phyloP scores from a whole-genome alignment of 1,140 invertebrate genomes.

The Trypoxylus dichotomus region DNA sequence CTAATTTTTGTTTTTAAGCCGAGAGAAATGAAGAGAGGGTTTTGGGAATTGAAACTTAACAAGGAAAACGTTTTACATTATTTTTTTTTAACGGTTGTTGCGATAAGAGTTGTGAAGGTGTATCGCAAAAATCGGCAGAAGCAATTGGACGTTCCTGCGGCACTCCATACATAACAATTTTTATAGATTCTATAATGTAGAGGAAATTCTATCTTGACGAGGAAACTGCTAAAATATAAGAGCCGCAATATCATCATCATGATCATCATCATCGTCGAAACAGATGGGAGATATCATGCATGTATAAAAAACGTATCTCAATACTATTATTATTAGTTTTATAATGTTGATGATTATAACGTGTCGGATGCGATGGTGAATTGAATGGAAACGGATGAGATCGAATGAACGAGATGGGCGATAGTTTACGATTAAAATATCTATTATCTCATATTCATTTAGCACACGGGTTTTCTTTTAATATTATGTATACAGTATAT shows the following conservation, averaged over 20 bases:
- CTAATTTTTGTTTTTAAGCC: too few relatives aligned
- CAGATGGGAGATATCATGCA: neutral
- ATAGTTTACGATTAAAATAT: neutral
- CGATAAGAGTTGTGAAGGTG: too few relatives aligned
- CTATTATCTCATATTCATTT: neutral
- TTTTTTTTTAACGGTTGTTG: neutral
- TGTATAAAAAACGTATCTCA: neutral
- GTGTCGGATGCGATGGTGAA: neutral
- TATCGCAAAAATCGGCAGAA: constrained; percentile 14
- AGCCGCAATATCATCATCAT: neutral
- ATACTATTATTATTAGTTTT: neutral
- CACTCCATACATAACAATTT: constrained; percentile 47
- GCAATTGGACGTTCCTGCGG: neutral
- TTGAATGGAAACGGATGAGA: neutral
- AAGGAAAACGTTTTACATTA: neutral
- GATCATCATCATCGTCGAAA: neutral
- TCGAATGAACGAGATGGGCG: neutral
- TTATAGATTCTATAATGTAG: constrained; percentile 44
- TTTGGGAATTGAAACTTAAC: too few relatives aligned
- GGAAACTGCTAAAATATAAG: constrained; percentile 21
- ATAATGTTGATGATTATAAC: too few relatives aligned
- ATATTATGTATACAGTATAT: neutral
- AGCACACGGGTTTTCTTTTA: neutral
- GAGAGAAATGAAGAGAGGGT: too few relatives aligned
- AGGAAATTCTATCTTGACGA: constrained; percentile 31